Percentiles rank a stretch among this genome's conserved stretches.
These are phyloP conservation scores for Podabrus alpinus DNA, from an alignment of 2,888 invertebrate genomes.

Conservation along the genomic window DNA sequence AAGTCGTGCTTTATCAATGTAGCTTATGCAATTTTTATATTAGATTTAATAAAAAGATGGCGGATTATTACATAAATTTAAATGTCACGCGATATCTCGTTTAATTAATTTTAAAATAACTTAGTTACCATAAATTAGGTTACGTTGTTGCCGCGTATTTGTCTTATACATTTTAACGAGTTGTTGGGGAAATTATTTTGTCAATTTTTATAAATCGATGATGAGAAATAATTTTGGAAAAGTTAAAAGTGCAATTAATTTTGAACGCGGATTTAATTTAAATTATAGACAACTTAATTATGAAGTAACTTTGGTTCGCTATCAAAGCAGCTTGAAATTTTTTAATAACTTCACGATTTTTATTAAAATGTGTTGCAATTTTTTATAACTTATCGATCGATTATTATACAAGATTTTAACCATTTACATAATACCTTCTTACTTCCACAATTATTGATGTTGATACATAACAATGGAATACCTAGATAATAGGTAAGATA, in stretches of 20 bases:
- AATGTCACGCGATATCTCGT: conserved; percentile 1
- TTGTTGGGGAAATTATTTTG: background rate
- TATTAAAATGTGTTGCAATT: conserved; percentile 2
- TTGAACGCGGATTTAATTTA: background rate
- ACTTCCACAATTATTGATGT: conserved; percentile 17
- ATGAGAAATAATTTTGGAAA: background rate
- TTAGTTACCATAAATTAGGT: conserved; percentile 4
- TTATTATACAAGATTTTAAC: background rate
- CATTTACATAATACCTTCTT: conserved; percentile 23
- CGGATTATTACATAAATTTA: background rate
- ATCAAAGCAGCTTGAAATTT: background rate
- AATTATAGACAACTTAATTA: conserved; percentile 2
- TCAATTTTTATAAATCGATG: background rate
- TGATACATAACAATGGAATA: conserved; percentile 18
- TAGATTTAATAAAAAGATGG: background rate
- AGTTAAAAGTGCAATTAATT: background rate
- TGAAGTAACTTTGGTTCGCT: background rate
- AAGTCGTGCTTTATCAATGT: background rate
- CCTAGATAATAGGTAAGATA: conserved; percentile 25
- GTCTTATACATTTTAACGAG: background rate
- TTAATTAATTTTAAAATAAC: conserved; percentile 6
- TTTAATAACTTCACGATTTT: conserved; percentile 5
- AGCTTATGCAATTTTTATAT: background rate
- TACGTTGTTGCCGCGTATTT: background rate
- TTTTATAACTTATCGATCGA: background rate